Evolutionary conservation across 2,113 vertebrate genomes (phyloP).

Genomic region (Hemichromis elongatus): DNA sequence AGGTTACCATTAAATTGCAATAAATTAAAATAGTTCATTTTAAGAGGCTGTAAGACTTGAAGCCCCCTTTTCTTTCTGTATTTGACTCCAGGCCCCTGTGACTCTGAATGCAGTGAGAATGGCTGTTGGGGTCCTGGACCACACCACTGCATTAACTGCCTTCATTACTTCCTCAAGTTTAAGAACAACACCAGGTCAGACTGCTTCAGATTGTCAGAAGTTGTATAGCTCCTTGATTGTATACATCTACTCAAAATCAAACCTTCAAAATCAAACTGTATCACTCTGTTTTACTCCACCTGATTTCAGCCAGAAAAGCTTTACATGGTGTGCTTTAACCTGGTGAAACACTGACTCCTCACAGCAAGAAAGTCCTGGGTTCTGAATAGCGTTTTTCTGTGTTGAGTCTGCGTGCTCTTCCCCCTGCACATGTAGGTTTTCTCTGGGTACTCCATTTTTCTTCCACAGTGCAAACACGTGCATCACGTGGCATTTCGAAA

Average conservation of each 20-base stretch:
- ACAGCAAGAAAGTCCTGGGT: neutral
- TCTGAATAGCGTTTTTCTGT: neutral
- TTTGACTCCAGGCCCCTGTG: slow-evolving; percentile 81
- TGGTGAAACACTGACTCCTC: neutral
- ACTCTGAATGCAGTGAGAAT: slow-evolving; percentile 90
- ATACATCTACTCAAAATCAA: neutral
- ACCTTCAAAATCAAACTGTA: neutral
- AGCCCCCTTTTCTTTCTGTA: neutral
- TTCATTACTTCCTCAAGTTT: slow-evolving; percentile 97
- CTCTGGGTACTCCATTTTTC: neutral
- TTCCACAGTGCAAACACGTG: neutral
- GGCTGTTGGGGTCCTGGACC: slow-evolving; percentile 95
- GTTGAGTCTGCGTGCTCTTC: neutral
- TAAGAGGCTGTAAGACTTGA: neutral
- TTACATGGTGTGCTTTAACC: neutral
- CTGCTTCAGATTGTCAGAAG: neutral
- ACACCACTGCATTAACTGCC: slow-evolving; percentile 93
- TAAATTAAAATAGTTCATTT: neutral
- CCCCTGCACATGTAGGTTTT: neutral
- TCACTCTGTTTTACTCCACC: neutral
- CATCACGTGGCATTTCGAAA: neutral
- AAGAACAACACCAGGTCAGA: slow-evolving; percentile 94
- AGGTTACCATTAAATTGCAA: neutral
- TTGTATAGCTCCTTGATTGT: neutral
- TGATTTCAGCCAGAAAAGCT: neutral